phyloP scores from a whole-genome alignment of 2,888 invertebrate species.

The Epinotia bilunana region DNA sequence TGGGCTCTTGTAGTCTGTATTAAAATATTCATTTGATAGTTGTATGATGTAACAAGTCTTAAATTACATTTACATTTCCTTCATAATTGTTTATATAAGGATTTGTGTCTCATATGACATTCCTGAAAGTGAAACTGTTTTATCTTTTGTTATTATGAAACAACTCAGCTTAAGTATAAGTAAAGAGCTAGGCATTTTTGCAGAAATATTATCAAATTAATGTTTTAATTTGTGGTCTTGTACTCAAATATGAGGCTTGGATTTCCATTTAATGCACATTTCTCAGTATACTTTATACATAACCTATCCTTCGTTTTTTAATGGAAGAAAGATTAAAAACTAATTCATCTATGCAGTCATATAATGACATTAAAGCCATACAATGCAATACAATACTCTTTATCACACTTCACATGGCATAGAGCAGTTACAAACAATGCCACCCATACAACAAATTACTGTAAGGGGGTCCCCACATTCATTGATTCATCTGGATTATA shows the following conservation, averaged over 20 bases:
- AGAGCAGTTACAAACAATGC: no score
- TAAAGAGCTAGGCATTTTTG: not conserved
- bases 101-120: conserved; percentile 2
- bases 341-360: no score
- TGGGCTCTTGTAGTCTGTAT: not conserved
- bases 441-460: no score
- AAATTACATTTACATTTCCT: not conserved
- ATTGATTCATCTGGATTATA: no score
- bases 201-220: not conserved
- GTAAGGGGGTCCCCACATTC: no score
- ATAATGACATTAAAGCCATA: no score
- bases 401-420: no score
- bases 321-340: no score
- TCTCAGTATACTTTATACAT: no score
- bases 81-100: conserved; percentile 7
- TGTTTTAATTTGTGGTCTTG: not conserved
- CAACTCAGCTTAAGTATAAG: not conserved
- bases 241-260: not conserved
- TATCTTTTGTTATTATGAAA: conserved; percentile 2
- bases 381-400: no score
- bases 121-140: not conserved
- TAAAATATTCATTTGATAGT: not conserved
- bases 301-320: no score
- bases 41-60: not conserved
- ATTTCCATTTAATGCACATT: not conserved